Base-by-base conservation (phyloP, 2,797 vertebrate genomes). In the Ceryle rudis region DNA sequence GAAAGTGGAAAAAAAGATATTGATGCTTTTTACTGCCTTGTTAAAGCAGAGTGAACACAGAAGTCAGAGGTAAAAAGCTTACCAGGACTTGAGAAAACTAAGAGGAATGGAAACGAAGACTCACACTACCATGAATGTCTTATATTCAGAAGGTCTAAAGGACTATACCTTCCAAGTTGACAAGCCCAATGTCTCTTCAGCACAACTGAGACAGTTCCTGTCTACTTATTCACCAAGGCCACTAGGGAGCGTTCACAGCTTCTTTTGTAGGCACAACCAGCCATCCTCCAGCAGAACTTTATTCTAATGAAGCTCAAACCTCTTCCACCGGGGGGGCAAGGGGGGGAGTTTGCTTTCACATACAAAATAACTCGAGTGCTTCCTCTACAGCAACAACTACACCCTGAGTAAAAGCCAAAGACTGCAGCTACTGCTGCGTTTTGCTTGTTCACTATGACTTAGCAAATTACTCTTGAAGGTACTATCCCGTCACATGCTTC, bases 211-310 rank as follows among this genome's bases (percentile, higher is more conserved):
- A 61, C 51, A 44, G 19, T 35, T 82, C 2, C 47, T 15, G 49
- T 3, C 54, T 52, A 5, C 35, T 92, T 72, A 91, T 55, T 26
- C 2, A 1, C 29, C 5, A 2, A 89, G 86, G 88, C 96, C 96
- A 97, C 96, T 96, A 97, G 96, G 86, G 96, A 95, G 96, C 96
- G 94, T 94, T 61, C 83, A 69, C 86, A 95, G 95, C 96, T 80
- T 62, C 95, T 79, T 70, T 19, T 92, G 95, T 9, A 60, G 39
- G 41, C 84, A 73, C 75, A 49, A 67, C 11, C 62, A 66, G 77
- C 77, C 46, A 46, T 1, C 37, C 91, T 64, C 82, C 80, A 54
- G 78, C 90, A 73, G 54, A 5, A 2, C 62, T 92, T 75, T 31
- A 31, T 23, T 44, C 77, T 72, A 84, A 89, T 19, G n/a, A 81